Conservation (phyloP, 1,140 invertebrate genomes). For the Xylocopa sonorina region DNA sequence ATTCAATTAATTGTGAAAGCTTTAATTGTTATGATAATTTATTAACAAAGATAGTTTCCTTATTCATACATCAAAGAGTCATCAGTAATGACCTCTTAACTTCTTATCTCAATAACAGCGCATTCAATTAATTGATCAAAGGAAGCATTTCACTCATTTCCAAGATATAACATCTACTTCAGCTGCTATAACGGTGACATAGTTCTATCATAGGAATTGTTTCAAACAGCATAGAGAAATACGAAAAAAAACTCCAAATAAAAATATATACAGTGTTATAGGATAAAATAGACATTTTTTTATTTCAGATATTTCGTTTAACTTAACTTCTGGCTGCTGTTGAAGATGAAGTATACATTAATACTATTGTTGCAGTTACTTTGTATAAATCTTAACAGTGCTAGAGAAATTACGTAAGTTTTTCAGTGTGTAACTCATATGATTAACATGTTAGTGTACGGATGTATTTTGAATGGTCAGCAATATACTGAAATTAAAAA, state of each 20-base stretch:
- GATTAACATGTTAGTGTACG: too few species aligned
- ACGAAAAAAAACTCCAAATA: neutral
- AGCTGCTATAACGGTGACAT: neutral
- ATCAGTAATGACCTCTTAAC: slow-evolving; percentile 64
- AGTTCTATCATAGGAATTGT: slow-evolving; percentile 8
- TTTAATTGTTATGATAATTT: slow-evolving; percentile 48
- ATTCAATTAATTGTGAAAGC: slow-evolving; percentile 24
- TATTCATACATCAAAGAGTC: slow-evolving; percentile 60
- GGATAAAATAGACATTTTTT: slow-evolving; percentile 28
- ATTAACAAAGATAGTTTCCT: slow-evolving; percentile 51
- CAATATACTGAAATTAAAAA: too few species aligned
- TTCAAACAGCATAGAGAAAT: slow-evolving; percentile 3
- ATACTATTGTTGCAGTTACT: slow-evolving; percentile 56
- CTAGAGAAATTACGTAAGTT: slow-evolving; percentile 73
- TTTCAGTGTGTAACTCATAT: neutral
- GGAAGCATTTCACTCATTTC: slow-evolving; percentile 31
- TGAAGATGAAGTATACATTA: slow-evolving; percentile 62
- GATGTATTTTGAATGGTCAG: too few species aligned
- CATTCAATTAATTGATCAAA: slow-evolving; percentile 61
- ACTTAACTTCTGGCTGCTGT: slow-evolving; percentile 4
- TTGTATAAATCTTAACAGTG: slow-evolving; percentile 32
- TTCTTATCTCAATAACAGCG: slow-evolving; percentile 61
- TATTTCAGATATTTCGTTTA: slow-evolving; percentile 40
- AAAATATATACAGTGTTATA: neutral
- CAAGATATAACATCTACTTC: slow-evolving; percentile 22